Conservation (phyloP, 2,888 invertebrate species). For the Metallyticus violacea region DNA sequence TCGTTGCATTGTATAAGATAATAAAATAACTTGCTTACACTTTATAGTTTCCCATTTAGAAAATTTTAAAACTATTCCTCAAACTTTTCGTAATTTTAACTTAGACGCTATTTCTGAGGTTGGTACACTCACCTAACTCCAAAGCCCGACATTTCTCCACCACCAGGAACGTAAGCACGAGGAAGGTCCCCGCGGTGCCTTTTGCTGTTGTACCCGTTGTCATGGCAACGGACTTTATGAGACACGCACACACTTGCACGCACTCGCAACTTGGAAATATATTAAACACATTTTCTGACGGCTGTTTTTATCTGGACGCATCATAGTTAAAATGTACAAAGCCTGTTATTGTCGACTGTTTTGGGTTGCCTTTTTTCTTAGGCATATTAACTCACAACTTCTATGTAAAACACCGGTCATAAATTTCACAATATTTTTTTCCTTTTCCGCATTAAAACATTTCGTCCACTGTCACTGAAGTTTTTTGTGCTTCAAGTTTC, state of each 20-base stretch:
- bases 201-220: slow-evolving; percentile 22
- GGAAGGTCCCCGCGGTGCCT: not conserved
- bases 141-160: slow-evolving; percentile 8
- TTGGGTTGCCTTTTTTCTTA: not conserved
- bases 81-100: too few relatives aligned
- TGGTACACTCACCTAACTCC: slow-evolving; percentile 21
- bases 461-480: too few relatives aligned
- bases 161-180: slow-evolving; percentile 9
- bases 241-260: slow-evolving; percentile 21
- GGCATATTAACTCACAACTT: not conserved
- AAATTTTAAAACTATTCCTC: too few relatives aligned
- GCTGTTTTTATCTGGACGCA: too few relatives aligned
- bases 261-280: not conserved
- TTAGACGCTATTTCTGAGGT: not conserved
- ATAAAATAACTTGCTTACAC: too few relatives aligned
- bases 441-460: too few relatives aligned
- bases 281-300: not conserved
- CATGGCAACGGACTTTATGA: slow-evolving; percentile 29
- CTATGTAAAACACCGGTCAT: not conserved
- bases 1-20: too few relatives aligned
- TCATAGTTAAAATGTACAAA: not conserved
- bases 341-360: not conserved
- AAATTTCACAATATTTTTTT: not conserved
- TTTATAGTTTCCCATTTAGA: too few relatives aligned
- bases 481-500: too few relatives aligned